Evolutionary conservation across 2,113 vertebrate genomes (phyloP).

Genomic region (Barnardius zonarius): DNA sequence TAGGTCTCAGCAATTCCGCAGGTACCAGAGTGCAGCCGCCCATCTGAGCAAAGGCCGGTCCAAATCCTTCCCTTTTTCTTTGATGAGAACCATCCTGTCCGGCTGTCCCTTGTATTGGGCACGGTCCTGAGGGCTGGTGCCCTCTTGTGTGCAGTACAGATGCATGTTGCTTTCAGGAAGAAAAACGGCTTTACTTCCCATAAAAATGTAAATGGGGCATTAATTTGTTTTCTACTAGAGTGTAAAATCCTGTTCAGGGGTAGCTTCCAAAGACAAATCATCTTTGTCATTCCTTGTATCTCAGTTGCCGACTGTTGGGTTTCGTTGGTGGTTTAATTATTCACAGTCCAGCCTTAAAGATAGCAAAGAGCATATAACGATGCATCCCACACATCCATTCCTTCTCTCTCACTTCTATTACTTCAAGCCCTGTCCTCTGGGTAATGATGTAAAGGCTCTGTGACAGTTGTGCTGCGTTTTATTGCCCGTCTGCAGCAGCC

Average conservation of each 20-base stretch:
- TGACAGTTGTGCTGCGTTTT: slow-evolving; percentile 13
- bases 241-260: slow-evolving; percentile 25
- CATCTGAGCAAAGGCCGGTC: background rate
- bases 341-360: slow-evolving; percentile 32
- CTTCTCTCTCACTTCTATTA: background rate
- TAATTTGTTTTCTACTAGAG: slow-evolving; percentile 28
- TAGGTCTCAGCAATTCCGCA: background rate
- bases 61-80: background rate
- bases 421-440: slow-evolving; percentile 13
- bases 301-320: slow-evolving; percentile 17
- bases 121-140: background rate
- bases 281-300: background rate
- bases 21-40: background rate
- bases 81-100: background rate
- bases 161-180: background rate
- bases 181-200: background rate
- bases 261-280: slow-evolving; percentile 30
- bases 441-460: slow-evolving; percentile 25
- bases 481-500: background rate
- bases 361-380: slow-evolving; percentile 4
- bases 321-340: slow-evolving; percentile 35
- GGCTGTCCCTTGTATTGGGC: background rate
- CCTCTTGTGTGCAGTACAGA: slow-evolving; percentile 18
- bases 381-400: slow-evolving; percentile 10
- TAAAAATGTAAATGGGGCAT: background rate